These are phyloP conservation scores for Tachuris rubrigastra DNA, from an alignment of 2,113 vertebrate genomes.

Conservation along the genomic window DNA sequence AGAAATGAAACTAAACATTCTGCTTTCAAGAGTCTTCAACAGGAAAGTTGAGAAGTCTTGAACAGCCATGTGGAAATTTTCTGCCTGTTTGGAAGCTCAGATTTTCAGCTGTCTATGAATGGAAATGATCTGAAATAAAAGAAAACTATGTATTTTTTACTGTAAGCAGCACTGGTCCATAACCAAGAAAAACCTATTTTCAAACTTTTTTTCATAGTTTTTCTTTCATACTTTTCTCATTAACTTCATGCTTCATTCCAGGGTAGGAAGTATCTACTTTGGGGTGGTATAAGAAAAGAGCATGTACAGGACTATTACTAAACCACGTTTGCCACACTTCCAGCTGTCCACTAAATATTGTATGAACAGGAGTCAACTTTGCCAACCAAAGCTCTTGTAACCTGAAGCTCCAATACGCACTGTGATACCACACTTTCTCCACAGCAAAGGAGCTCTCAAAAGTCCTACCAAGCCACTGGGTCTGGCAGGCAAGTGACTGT, in stretches of 20 bases:
- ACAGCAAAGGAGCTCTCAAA: not conserved
- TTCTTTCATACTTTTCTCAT: not conserved
- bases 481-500: not conserved
- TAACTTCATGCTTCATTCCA: not conserved
- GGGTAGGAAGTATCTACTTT: not conserved
- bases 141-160: not conserved
- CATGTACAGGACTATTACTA: not conserved
- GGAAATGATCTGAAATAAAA: conserved; percentile 1
- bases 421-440: not conserved
- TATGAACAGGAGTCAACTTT: not conserved
- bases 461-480: not conserved
- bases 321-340: not conserved
- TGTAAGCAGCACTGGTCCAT: not conserved
- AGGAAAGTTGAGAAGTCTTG: not conserved
- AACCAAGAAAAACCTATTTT: not conserved
- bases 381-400: not conserved
- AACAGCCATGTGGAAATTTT: conserved; percentile 31
- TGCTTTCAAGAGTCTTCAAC: not conserved
- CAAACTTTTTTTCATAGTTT: not conserved
- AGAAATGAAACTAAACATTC: not conserved
- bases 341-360: not conserved
- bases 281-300: not conserved
- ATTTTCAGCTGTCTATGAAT: not conserved
- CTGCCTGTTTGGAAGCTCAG: not conserved
- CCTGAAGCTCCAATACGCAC: not conserved